phyloP scores from a whole-genome alignment of 2,113 vertebrate species.

The Pseudonaja textilis region DNA sequence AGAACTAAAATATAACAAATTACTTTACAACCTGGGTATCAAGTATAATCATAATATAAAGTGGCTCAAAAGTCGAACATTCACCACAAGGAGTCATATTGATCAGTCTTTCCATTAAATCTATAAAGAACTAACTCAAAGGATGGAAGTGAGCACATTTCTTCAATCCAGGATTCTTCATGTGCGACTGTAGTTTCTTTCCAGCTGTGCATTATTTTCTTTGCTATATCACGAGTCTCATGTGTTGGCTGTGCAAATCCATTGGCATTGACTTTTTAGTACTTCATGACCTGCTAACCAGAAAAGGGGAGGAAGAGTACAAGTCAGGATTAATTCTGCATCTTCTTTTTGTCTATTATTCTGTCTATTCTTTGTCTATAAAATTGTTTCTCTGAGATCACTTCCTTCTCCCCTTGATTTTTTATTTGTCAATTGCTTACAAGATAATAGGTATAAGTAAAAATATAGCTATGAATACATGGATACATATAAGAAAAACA shows the following conservation, averaged over 20 bases:
- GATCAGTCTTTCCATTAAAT: neutral
- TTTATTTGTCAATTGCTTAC: no score
- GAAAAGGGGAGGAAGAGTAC: neutral
- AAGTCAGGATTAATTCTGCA: neutral
- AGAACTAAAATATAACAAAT: neutral
- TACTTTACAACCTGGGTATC: neutral
- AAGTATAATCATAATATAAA: neutral
- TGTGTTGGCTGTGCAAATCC: neutral
- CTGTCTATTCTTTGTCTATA: neutral
- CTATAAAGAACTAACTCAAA: neutral
- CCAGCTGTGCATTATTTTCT: neutral
- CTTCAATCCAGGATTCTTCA: neutral
- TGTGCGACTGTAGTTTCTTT: neutral
- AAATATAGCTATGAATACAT: no score
- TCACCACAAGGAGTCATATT: neutral
- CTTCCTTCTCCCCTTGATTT: neutral
- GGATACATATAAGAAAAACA: no score
- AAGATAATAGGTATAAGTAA: no score
- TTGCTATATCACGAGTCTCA: neutral
- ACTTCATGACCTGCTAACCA: neutral
- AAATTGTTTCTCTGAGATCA: neutral
- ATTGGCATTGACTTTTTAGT: neutral
- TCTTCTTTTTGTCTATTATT: neutral
- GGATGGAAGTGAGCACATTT: neutral
- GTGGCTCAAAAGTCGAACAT: neutral